phyloP scores from a whole-genome alignment of 1,140 invertebrate genomes.

The Onthophagus taurus region DNA sequence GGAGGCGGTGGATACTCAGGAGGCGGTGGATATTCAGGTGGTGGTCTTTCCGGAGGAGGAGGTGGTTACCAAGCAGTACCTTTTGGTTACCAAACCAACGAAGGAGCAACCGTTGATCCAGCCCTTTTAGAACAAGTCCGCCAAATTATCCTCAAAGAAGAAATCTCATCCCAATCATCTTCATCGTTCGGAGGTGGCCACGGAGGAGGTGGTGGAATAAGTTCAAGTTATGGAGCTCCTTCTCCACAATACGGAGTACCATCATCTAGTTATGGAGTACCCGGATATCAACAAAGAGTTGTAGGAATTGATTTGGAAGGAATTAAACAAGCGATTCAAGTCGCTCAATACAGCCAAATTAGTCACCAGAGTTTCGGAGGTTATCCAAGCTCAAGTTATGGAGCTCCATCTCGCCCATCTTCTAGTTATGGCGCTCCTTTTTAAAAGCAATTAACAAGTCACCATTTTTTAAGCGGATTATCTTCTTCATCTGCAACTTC shows the following conservation, averaged over 20 bases:
- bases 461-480: too few species aligned
- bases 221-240: constrained; percentile 44
- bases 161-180: constrained; percentile 49
- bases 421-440: constrained; percentile 51
- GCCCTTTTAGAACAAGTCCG: constrained; percentile 69
- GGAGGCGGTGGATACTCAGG: background rate
- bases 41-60: too few species aligned
- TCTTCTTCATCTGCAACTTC: too few species aligned
- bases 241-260: constrained; percentile 52
- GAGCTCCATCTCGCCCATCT: constrained; percentile 39
- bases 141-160: constrained; percentile 70
- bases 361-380: constrained; percentile 39
- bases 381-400: constrained; percentile 35
- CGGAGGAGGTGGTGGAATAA: constrained; percentile 36
- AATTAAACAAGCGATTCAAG: constrained; percentile 65
- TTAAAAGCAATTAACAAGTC: too few species aligned
- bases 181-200: too few species aligned
- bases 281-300: constrained; percentile 47
- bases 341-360: constrained; percentile 58
- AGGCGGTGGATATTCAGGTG: constrained; percentile 9
- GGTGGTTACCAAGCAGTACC: constrained; percentile 65
- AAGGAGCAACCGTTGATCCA: constrained; percentile 68
- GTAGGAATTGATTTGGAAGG: constrained; percentile 66
- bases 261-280: constrained; percentile 48
- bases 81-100: constrained; percentile 60